Base-by-base conservation (phyloP, 1,140 invertebrate species). In the Hyposmocoma kahamanoa region DNA sequence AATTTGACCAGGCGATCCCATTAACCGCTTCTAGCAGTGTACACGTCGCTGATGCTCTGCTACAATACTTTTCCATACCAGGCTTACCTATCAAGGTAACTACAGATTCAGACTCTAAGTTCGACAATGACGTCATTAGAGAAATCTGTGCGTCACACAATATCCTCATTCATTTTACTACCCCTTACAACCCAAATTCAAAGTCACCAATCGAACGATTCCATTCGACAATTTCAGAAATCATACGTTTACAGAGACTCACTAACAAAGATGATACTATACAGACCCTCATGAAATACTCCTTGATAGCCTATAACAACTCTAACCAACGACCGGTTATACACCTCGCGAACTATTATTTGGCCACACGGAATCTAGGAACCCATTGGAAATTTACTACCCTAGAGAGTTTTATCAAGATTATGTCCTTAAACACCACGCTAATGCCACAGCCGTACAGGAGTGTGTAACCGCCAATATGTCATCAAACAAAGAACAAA, bases 161-260 rank as follows among this genome's bases (percentile, higher is more conserved):
- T 39, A 69, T 72, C 17, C 42, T 59, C 15, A 63, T 70, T 8
- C 62, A 77, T 43, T 74, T 71, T 50, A 78, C 59, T 18, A 64
- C 58, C 2, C 53, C 62, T 8, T 53, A 61, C 32, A 68, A 72
- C 21, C 72, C 56, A 0, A 64, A 75, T 47, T 75, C 64, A 6
- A 73, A 78, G 39, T 64, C 65, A 11, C 52, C 59, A 22, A 55
- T 73, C 15, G 65, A 75, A 62, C 47, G 61, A 34, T 22, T 59
- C 13, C 61, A 59, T 32, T 59, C 56, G 1, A 59, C 56, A 3
- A 32, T 54, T 52, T 59, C 56, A 4, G 62, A 73, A 53, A 64
- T 72, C 28, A 62, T 72, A 17, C 55, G 63, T 53, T 58, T 76
- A 18, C 53, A 72, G 24, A 57, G 62, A 52, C 22, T 64, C 52